Percentiles rank a stretch among this genome's conserved stretches.
Evolutionary conservation across 1,140 invertebrate genomes (phyloP).

Genomic region (Caenorhabditis latens): DNA sequence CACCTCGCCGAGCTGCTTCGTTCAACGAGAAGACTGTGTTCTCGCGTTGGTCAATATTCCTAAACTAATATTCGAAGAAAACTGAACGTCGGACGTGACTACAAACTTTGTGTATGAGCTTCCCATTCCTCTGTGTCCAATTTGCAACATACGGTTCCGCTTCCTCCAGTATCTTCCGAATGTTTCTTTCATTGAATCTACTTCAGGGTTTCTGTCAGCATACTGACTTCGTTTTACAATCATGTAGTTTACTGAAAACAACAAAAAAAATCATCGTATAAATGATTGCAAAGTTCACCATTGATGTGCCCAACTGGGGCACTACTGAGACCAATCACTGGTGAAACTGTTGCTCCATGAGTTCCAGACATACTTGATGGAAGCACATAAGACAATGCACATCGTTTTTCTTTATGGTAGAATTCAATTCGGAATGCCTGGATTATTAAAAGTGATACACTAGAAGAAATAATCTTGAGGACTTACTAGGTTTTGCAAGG

Average conservation of each 20-base stretch:
- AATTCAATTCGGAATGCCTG: constrained; percentile 66
- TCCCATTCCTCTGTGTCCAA: constrained; percentile 67
- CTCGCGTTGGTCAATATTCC: constrained; percentile 60
- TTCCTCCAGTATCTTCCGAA: constrained; percentile 66
- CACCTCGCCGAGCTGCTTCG: constrained; percentile 66
- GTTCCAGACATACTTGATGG: constrained; percentile 64
- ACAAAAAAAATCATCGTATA: not conserved
- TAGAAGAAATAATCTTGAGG: not conserved
- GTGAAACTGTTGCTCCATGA: constrained; percentile 64
- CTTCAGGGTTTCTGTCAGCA: constrained; percentile 31
- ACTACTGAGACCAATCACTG: constrained; percentile 60
- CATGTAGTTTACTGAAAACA: constrained; percentile 64
- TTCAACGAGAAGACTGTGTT: constrained; percentile 70
- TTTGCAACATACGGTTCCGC: constrained; percentile 60
- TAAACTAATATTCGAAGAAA: constrained; percentile 42
- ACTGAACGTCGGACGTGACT: not conserved
- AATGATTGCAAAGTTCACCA: constrained; percentile 9
- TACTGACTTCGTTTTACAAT: constrained; percentile 54
- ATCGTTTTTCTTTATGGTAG: constrained; percentile 52
- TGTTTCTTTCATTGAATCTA: constrained; percentile 51
- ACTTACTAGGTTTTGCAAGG: constrained; percentile 61
- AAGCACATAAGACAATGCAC: constrained; percentile 66
- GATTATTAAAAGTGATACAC: not conserved
- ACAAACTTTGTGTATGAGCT: constrained; percentile 67
- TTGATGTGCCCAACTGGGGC: constrained; percentile 67